phyloP scores from a whole-genome alignment of 2,113 vertebrate genomes.

The Hyaena hyaena region DNA sequence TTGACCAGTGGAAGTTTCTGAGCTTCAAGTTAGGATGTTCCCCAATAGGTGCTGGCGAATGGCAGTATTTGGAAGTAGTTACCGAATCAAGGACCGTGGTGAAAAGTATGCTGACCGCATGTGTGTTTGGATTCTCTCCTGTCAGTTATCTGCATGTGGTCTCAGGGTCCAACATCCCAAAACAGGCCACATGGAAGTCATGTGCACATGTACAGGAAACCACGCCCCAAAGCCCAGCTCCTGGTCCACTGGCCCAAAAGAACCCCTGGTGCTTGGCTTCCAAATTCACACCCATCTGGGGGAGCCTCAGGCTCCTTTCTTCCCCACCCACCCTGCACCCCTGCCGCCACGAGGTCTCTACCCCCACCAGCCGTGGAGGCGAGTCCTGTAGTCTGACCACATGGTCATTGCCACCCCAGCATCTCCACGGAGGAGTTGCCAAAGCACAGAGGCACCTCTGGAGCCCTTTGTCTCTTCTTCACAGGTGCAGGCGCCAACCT shows the following conservation, averaged over 20 bases:
- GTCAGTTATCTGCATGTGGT: not conserved
- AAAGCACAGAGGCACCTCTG: not conserved
- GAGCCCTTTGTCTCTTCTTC: conserved; percentile 69
- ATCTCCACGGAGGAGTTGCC: not conserved
- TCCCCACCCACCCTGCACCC: too few relatives aligned
- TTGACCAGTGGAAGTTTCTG: not conserved
- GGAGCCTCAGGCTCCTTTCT: not conserved
- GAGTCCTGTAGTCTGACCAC: too few relatives aligned
- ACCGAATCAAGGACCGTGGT: not conserved
- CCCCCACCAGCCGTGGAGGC: not conserved
- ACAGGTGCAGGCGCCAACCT: conserved; percentile 83
- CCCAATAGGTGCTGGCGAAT: not conserved
- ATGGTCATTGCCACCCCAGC: fast-evolving
- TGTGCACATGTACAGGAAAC: not conserved
- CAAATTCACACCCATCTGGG: not conserved
- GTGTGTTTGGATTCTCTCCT: not conserved
- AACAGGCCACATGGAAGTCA: not conserved
- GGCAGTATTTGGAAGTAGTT: not conserved
- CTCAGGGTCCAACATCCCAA: not conserved
- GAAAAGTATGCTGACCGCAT: not conserved
- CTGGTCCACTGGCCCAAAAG: not conserved
- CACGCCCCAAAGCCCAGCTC: not conserved
- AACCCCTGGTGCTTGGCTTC: not conserved
- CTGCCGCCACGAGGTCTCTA: not conserved
- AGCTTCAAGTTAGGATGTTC: not conserved